Conservation (phyloP, 1,140 invertebrate species). For the Drosophila guanche region DNA sequence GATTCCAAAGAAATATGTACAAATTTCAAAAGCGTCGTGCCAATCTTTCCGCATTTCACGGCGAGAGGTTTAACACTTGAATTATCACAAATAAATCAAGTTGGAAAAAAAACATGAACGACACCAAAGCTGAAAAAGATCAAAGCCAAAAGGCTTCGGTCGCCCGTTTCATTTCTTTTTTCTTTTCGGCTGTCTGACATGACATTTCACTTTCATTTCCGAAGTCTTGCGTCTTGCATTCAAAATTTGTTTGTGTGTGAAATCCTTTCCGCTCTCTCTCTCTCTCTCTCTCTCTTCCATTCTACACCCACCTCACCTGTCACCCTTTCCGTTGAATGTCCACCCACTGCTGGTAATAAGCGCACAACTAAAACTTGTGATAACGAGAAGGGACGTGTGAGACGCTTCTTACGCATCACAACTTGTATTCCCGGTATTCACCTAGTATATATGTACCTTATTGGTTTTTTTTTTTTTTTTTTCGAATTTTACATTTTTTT, state of each 20-base stretch:
- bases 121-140: constrained; percentile 26
- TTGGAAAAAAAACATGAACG: constrained; percentile 9
- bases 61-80: constrained; percentile 35
- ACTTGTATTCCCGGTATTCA: too few species aligned
- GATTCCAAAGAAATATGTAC: constrained; percentile 23
- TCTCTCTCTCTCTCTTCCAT: not conserved
- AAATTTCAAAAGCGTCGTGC: constrained; percentile 22
- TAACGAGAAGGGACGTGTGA: too few species aligned
- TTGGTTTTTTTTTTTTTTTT: too few species aligned
- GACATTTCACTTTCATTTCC: constrained; percentile 82
- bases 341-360: constrained; percentile 20
- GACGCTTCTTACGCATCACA: too few species aligned
- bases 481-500: too few species aligned
- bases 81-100: constrained; percentile 76
- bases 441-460: too few species aligned
- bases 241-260: constrained; percentile 60
- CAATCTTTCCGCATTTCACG: constrained; percentile 74
- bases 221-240: constrained; percentile 74
- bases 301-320: not conserved
- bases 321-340: not conserved
- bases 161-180: constrained; percentile 49
- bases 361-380: constrained; percentile 48
- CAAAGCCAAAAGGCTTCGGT: constrained; percentile 34
- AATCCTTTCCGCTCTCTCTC: not conserved
- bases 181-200: constrained; percentile 57